phyloP scores from a whole-genome alignment of 2,113 vertebrate genomes.

The Phylloscopus trochiloides region DNA sequence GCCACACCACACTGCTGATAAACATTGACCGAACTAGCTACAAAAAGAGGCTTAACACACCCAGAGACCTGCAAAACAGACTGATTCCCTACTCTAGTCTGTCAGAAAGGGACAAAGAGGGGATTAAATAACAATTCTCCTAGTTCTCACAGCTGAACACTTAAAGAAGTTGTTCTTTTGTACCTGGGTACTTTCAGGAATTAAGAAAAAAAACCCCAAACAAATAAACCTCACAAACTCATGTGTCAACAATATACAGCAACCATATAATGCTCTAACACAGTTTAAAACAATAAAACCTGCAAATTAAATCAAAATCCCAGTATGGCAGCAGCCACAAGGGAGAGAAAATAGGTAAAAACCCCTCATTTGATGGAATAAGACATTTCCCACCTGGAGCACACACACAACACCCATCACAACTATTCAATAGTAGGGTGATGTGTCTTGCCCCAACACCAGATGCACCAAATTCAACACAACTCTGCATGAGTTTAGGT shows the following conservation, averaged over 20 bases:
- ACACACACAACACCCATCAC: not conserved
- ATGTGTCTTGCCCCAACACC: not conserved
- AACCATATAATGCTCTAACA: not conserved
- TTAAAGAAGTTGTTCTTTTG: not conserved
- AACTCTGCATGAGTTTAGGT: not conserved
- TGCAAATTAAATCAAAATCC: not conserved
- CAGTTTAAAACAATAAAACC: not conserved
- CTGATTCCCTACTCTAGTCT: not conserved
- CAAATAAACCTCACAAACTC: not conserved
- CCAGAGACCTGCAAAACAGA: not conserved
- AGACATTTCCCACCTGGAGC: not conserved
- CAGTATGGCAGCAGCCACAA: not conserved
- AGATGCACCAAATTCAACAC: not conserved
- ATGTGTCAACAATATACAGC: not conserved
- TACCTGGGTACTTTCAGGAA: not conserved
- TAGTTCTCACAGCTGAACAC: not conserved
- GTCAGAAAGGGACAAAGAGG: not conserved
- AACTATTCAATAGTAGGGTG: not conserved
- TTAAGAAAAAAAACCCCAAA: not conserved
- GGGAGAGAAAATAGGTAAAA: not conserved
- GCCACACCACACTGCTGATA: not conserved
- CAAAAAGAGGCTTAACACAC: not conserved
- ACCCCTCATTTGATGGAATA: not conserved
- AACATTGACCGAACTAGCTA: not conserved
- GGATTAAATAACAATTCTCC: not conserved